Evolutionary conservation across 2,888 invertebrate genomes (phyloP).

Genomic region (Pseudococcus viburni): DNA sequence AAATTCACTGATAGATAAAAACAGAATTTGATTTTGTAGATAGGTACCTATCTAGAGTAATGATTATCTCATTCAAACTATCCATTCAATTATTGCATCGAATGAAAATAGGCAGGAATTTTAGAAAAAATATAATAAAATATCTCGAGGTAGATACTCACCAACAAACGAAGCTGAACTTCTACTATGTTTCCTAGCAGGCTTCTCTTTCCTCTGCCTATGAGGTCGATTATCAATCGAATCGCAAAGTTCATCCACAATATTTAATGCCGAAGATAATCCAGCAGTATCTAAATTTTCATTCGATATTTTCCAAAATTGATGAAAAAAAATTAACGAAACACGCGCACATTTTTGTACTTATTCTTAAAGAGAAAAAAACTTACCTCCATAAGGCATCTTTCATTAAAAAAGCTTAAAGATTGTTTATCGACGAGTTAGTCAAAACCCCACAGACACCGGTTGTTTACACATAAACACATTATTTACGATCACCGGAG

Average conservation of each 20-base stretch:
- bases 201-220: conserved; percentile 57
- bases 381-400: conserved; percentile 65
- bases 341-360: conserved; percentile 34
- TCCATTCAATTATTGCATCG: too few relatives aligned
- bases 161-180: conserved; percentile 59
- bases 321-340: conserved; percentile 30
- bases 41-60: too few relatives aligned
- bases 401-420: conserved; percentile 24
- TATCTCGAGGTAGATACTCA: conserved; percentile 19
- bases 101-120: too few relatives aligned
- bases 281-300: conserved; percentile 54
- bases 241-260: conserved; percentile 63
- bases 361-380: background rate
- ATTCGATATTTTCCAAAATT: conserved; percentile 36
- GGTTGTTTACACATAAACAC: conserved; percentile 51
- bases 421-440: conserved; percentile 45
- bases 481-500: conserved; percentile 63
- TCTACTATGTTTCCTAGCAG: conserved; percentile 54
- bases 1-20: too few relatives aligned
- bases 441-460: conserved; percentile 46
- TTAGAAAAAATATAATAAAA: background rate
- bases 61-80: too few relatives aligned
- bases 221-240: conserved; percentile 60
- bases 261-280: conserved; percentile 59
- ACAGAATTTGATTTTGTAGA: too few relatives aligned